A percentile compares a stretch with the other conserved stretches of the same genome.
phyloP scores from a whole-genome alignment of 1,140 invertebrate species.

The Paraescarpia echinospica region DNA sequence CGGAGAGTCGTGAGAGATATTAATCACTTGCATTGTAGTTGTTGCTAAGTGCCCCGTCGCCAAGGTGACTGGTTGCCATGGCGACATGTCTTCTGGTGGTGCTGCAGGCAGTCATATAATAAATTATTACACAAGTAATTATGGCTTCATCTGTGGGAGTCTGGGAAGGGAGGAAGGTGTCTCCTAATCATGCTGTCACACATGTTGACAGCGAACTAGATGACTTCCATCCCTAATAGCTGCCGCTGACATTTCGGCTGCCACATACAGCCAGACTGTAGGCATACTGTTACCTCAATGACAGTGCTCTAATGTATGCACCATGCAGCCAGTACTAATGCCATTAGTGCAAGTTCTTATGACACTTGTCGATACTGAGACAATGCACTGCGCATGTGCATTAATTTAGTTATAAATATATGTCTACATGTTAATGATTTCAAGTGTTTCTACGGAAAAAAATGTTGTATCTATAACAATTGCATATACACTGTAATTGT shows the following conservation, averaged over 20 bases:
- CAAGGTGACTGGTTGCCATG: background rate
- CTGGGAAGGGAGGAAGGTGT: background rate
- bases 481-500: no score
- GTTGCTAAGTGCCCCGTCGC: background rate
- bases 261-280: background rate
- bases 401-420: background rate
- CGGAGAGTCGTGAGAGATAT: background rate
- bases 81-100: background rate
- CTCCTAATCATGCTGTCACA: background rate
- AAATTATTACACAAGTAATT: background rate
- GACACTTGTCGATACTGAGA: background rate
- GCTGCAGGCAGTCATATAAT: background rate
- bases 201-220: background rate
- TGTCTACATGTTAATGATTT: background rate
- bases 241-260: background rate
- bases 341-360: background rate
- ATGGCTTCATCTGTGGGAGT: background rate
- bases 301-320: background rate
- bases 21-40: background rate
- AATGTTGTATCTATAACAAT: background rate
- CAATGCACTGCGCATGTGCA: background rate
- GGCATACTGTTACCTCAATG: background rate
- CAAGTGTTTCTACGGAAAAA: background rate
- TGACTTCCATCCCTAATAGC: background rate
- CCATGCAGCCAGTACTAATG: background rate